Evolutionary conservation across 2,797 vertebrate species (phyloP), one percentile per base, ranked within the genome.

Genomic region (Dendrocincla fuliginosa): DNA sequence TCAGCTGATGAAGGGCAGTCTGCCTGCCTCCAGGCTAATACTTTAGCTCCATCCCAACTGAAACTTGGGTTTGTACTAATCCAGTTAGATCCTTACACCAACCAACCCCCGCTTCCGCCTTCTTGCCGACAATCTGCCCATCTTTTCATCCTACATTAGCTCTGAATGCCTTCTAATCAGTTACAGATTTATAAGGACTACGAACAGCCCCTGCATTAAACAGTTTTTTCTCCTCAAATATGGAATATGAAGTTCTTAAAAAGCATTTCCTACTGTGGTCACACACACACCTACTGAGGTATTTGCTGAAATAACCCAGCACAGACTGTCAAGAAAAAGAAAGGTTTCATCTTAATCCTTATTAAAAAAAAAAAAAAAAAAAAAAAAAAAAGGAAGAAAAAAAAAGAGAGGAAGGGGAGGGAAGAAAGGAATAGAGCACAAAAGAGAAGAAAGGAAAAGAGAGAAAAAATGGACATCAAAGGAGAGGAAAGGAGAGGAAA

Each of bases 141-240:
- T 52, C 64, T 96, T 95, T 95, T 96, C 89, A 94, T 87, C 84
- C 60, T 64, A 80, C 47, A 61, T 94, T 93, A 96, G 77, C 59
- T 94, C 73, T 92, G 89, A 95, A 96, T 90, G 61, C 63, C 44
- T 89, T 42, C 76, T 94, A 93, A 95, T 97, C 89, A 93, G 84
- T 94, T 92, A 95, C 88, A 97, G 96, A 85, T 88, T 92, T 87
- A 90, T 84, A 95, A 93, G 52, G 70, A 87, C 83, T 85, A 93
- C 0, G 30, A 63, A 83, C 68, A 84, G 44, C 35, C 91, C 11
- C 28, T 42, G 46, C 84, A 78, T 87, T 93, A 94, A 96, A 83
- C 37, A 95, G 77, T 12, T 92, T 95, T 96, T 93, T 91, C 59
- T 85, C 73, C 56, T 93, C 59, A 89, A 74, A 91, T 84, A 59